phyloP scores from a whole-genome alignment of 2,888 invertebrate species.

The Heteromurus nitidus region DNA sequence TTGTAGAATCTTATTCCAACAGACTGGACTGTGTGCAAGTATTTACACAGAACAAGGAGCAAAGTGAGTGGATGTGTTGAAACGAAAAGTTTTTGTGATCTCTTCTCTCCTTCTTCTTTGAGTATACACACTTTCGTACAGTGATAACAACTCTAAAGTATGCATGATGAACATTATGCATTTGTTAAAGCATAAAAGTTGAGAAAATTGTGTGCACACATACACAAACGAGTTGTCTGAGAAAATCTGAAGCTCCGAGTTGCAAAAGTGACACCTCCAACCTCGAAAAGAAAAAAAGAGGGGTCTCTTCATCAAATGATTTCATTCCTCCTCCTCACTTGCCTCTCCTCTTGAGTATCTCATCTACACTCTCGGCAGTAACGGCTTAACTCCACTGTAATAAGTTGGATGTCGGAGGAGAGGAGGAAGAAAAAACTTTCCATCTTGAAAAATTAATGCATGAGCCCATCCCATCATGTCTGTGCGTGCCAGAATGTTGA shows the following conservation, averaged over 20 bases:
- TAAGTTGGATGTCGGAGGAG: no score
- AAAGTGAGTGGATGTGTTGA: not conserved
- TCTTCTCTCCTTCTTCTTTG: not conserved
- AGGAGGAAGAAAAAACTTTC: conserved; percentile 12
- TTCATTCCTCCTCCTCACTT: conserved; percentile 34
- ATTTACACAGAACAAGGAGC: conserved; percentile 14
- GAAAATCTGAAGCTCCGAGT: no score
- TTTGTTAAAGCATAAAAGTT: conserved; percentile 15
- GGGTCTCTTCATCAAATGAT: conserved; percentile 35
- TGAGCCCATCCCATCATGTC: conserved; percentile 58
- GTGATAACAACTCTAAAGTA: no score
- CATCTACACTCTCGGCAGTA: no score
- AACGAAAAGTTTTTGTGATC: not conserved
- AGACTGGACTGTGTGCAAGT: no score
- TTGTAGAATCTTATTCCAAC: no score
- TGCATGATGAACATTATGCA: conserved; percentile 11
- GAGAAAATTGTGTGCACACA: conserved; percentile 2
- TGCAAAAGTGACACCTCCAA: no score
- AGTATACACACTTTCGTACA: no score
- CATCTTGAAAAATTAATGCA: conserved; percentile 60
- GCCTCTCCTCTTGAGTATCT: conserved; percentile 26
- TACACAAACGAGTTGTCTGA: no score
- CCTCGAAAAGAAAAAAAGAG: conserved; percentile 8
- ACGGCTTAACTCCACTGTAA: conserved; percentile 23
- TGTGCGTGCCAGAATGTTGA: conserved; percentile 64